Evolutionary conservation across 2,113 vertebrate species (phyloP).

Genomic region (human (Homo sapiens)): GRCh38 chr11:104445501-104446000

Average conservation of each 20-base stretch:
- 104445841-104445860: neutral
- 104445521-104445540: neutral
- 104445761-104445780: neutral
- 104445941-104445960: neutral
- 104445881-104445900: neutral
- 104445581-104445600: neutral
- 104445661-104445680: neutral
- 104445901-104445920: neutral
- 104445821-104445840: neutral
- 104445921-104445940: neutral
- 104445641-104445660: neutral
- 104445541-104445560: neutral
- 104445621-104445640: neutral
- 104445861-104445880: neutral
- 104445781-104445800: neutral
- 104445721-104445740: neutral
- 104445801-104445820: neutral
- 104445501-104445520: neutral
- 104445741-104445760: neutral
- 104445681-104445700: neutral
- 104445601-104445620: neutral
- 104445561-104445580: neutral
- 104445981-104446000: neutral
- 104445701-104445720: neutral
- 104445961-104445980: neutral